Percentiles rank a stretch among this genome's conserved stretches.
phyloP scores from a whole-genome alignment of 2,888 invertebrate genomes.

The Mycalesis mineus region DNA sequence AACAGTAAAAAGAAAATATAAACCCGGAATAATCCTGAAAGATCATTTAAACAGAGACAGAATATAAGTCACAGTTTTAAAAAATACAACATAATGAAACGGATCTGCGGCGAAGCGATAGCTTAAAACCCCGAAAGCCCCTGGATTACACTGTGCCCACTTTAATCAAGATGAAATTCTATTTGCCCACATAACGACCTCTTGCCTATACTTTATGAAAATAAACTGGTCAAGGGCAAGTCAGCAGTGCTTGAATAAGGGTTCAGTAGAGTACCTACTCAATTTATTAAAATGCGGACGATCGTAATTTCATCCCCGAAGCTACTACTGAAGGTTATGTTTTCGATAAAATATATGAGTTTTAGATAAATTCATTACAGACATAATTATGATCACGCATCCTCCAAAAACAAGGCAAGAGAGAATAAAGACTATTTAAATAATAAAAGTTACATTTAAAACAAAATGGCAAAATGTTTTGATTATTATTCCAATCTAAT shows the following conservation, averaged over 20 bases:
- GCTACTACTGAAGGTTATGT: no score
- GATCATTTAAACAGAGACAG: slow-evolving; percentile 19
- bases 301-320: no score
- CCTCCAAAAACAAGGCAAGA: no score
- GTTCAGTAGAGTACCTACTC: not conserved
- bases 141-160: slow-evolving; percentile 33
- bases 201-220: slow-evolving; percentile 16
- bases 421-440: no score
- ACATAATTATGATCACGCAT: no score
- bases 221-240: slow-evolving; percentile 6
- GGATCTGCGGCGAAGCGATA: slow-evolving; percentile 26
- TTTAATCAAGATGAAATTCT: slow-evolving; percentile 35
- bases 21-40: slow-evolving; percentile 14
- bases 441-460: no score
- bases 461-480: no score
- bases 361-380: no score
- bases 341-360: no score
- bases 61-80: slow-evolving; percentile 28
- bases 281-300: no score
- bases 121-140: slow-evolving; percentile 31
- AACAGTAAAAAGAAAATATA: not conserved
- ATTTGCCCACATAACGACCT: slow-evolving; percentile 28
- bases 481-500: no score
- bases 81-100: slow-evolving; percentile 23
- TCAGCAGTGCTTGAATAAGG: no score